A percentile compares a stretch with the other conserved stretches of the same genome.
Conservation (phyloP, 2,797 vertebrate genomes). For the Sebastes goodei region DNA sequence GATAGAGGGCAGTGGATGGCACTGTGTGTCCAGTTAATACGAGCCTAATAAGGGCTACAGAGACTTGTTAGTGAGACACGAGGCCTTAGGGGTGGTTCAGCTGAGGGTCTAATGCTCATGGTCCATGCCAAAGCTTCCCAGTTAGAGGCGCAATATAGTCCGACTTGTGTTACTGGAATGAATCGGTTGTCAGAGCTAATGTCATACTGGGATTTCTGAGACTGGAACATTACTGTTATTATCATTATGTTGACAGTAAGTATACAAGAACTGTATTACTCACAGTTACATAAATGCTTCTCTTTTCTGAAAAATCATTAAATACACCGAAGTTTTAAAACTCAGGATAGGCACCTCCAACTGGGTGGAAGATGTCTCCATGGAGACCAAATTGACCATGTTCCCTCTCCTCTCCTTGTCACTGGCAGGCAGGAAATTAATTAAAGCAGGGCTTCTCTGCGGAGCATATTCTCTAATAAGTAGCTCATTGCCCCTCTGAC, state of each 20-base stretch:
- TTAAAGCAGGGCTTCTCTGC: constrained; percentile 73
- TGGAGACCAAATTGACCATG: constrained; percentile 61
- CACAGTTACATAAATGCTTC: background rate
- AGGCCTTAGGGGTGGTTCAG: constrained; percentile 31
- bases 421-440: constrained; percentile 74
- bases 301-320: background rate
- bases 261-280: background rate
- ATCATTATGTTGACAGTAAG: background rate
- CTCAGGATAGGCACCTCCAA: constrained; percentile 1
- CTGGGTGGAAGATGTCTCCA: constrained; percentile 43
- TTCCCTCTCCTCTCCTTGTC: constrained; percentile 50
- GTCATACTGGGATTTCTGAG: background rate
- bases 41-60: constrained; percentile 69
- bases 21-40: constrained; percentile 41
- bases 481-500: constrained; percentile 76
- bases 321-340: background rate
- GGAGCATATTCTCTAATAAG: constrained; percentile 78
- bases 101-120: constrained; percentile 22
- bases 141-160: constrained; percentile 19
- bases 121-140: constrained; percentile 28
- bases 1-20: constrained; percentile 18
- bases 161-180: constrained; percentile 8
- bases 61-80: constrained; percentile 69
- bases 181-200: constrained; percentile 13
- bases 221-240: constrained; percentile 2